Conservation (phyloP, 2,113 vertebrate species). For the Halichoerus grypus region DNA sequence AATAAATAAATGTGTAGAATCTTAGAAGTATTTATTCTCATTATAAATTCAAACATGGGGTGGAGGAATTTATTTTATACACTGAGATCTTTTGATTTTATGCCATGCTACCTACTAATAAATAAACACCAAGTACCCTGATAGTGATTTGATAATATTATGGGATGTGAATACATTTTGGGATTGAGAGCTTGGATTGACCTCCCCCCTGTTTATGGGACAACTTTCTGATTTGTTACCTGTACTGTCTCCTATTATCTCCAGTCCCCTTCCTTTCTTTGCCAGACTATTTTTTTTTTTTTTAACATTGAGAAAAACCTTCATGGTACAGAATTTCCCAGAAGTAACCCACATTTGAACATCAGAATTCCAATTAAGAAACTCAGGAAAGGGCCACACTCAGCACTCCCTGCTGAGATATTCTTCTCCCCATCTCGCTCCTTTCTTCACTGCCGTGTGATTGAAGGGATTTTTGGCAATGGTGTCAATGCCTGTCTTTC, state of each 20-base stretch:
- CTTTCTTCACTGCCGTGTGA: background rate
- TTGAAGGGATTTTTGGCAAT: background rate
- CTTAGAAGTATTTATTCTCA: background rate
- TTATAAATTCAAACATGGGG: background rate
- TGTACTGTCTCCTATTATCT: background rate
- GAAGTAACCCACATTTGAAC: background rate
- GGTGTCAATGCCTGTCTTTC: background rate
- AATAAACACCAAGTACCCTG: background rate
- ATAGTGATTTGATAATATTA: background rate
- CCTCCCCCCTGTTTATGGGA: background rate
- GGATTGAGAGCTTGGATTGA: background rate
- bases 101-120: background rate
- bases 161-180: background rate
- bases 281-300: background rate
- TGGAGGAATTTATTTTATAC: background rate
- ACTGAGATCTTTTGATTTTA: background rate
- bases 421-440: background rate
- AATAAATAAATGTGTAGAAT: background rate
- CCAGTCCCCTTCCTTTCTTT: background rate
- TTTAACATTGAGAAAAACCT: background rate
- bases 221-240: background rate
- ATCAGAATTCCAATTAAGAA: background rate
- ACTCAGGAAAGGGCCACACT: background rate
- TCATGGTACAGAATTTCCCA: background rate
- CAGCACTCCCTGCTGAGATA: no score